Conservation (phyloP, 2,888 invertebrate species). For the Atherix ibis region DNA sequence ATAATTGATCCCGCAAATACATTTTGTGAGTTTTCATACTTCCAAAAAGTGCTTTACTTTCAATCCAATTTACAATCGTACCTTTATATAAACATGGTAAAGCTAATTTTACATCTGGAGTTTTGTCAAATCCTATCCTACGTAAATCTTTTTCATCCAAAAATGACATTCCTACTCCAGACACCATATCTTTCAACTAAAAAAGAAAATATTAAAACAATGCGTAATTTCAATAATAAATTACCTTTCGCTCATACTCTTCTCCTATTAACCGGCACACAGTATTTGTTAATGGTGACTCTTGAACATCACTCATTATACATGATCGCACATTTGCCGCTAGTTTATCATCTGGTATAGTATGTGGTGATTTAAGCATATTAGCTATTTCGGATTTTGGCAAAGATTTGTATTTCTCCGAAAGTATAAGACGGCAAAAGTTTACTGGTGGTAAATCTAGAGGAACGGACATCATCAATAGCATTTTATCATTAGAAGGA, state of each 20-base stretch:
- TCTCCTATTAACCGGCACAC: slow-evolving; percentile 64
- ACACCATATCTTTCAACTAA: slow-evolving; percentile 24
- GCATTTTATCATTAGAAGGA: slow-evolving; percentile 11
- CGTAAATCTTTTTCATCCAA: slow-evolving; percentile 66
- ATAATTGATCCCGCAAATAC: slow-evolving; percentile 69
- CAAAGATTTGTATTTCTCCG: slow-evolving; percentile 20
- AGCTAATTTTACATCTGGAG: slow-evolving; percentile 83
- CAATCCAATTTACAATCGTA: slow-evolving; percentile 84
- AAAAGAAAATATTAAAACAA: slow-evolving; percentile 2
- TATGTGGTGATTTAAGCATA: slow-evolving; percentile 23
- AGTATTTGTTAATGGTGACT: slow-evolving; percentile 66
- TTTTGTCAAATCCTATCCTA: slow-evolving; percentile 79
- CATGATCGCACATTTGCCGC: slow-evolving; percentile 39
- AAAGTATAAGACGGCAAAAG: slow-evolving; percentile 23
- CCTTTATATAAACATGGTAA: slow-evolving; percentile 76
- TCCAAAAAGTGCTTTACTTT: slow-evolving; percentile 92
- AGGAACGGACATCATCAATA: slow-evolving; percentile 20
- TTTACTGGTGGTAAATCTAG: slow-evolving; percentile 22
- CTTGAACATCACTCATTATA: slow-evolving; percentile 64
- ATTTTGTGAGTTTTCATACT: slow-evolving; percentile 64
- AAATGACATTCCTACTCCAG: slow-evolving; percentile 42
- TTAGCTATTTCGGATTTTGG: slow-evolving; percentile 20
- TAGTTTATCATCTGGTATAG: slow-evolving; percentile 22
- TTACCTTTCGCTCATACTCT: slow-evolving; percentile 61
- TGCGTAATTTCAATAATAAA: slow-evolving; percentile 36